Evolutionary conservation across 2,113 vertebrate genomes (phyloP).

Genomic region (Geococcyx californianus): DNA sequence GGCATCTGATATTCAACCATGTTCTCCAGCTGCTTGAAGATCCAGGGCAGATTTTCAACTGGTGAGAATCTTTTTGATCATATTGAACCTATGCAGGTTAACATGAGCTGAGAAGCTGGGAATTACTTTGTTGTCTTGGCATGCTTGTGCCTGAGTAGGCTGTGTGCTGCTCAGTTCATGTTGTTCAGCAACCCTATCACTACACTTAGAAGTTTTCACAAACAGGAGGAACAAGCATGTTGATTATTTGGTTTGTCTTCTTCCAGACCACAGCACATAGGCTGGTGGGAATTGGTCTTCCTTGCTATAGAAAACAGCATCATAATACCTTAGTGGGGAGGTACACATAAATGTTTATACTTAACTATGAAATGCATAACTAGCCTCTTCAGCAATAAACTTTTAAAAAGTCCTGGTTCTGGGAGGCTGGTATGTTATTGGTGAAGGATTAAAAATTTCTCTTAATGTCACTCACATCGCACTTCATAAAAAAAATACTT

Average conservation of each 20-base stretch:
- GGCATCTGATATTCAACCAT: not conserved
- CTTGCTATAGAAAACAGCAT: not conserved
- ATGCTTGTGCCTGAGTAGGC: not conserved
- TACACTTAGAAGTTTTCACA: not conserved
- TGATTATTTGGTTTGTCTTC: not conserved
- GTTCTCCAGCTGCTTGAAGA: not conserved
- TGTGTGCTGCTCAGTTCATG: not conserved
- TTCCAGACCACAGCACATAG: not conserved
- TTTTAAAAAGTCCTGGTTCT: constrained; percentile 37
- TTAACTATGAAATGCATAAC: constrained; percentile 33
- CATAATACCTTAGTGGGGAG: not conserved
- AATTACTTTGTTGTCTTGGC: not conserved
- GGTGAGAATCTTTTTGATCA: not conserved
- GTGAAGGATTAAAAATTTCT: constrained; percentile 46
- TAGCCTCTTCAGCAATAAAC: constrained; percentile 39
- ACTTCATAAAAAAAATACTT: constrained; percentile 24
- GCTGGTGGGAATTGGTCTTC: not conserved
- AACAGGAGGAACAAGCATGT: not conserved
- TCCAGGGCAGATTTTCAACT: not conserved
- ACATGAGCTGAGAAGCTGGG: not conserved
- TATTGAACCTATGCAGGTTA: not conserved
- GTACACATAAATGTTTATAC: not conserved
- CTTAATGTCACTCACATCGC: constrained; percentile 50
- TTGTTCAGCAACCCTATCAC: not conserved
- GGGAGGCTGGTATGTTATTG: constrained; percentile 7